phyloP scores from a whole-genome alignment of 2,113 vertebrate species.

The Grammomys surdaster region DNA sequence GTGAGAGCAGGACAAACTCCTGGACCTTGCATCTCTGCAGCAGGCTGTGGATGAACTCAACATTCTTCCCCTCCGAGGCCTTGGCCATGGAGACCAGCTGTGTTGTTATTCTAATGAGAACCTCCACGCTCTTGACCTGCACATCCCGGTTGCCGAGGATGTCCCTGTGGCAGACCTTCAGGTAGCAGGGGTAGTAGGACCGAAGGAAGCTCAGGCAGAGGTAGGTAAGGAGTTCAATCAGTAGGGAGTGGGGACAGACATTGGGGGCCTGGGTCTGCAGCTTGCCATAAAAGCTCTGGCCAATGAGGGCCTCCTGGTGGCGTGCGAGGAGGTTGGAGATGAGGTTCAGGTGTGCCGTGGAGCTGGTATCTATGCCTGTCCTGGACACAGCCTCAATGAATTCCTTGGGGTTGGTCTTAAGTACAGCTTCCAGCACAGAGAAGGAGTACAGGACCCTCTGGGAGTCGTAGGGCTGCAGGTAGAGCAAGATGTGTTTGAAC shows the following conservation, averaged over 20 bases:
- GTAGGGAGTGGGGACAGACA: constrained; percentile 89
- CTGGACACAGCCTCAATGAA: constrained; percentile 93
- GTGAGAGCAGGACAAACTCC: constrained; percentile 93
- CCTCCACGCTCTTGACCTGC: constrained; percentile 96
- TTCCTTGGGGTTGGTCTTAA: constrained; percentile 93
- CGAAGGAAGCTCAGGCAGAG: constrained; percentile 95
- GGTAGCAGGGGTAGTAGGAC: constrained; percentile 94
- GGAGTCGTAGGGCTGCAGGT: constrained; percentile 93
- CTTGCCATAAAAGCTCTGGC: constrained; percentile 94
- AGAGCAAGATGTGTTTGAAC: constrained; percentile 94
- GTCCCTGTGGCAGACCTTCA: constrained; percentile 90
- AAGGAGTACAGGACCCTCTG: constrained; percentile 93
- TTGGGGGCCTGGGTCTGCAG: constrained; percentile 89
- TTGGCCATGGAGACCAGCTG: constrained; percentile 90
- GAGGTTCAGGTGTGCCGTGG: constrained; percentile 94
- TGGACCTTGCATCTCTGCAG: constrained; percentile 93
- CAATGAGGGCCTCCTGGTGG: constrained; percentile 94
- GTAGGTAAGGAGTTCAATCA: constrained; percentile 94
- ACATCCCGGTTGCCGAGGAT: constrained; percentile 95
- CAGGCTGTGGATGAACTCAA: constrained; percentile 88
- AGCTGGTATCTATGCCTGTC: constrained; percentile 95
- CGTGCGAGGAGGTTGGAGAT: constrained; percentile 96
- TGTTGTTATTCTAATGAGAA: constrained; percentile 91
- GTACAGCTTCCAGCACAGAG: constrained; percentile 93
- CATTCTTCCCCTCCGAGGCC: constrained; percentile 78